Evolutionary conservation across 1,140 invertebrate genomes (phyloP), one percentile per base, ranked within the genome.

Genomic region (Eufriesea mexicana): DNA sequence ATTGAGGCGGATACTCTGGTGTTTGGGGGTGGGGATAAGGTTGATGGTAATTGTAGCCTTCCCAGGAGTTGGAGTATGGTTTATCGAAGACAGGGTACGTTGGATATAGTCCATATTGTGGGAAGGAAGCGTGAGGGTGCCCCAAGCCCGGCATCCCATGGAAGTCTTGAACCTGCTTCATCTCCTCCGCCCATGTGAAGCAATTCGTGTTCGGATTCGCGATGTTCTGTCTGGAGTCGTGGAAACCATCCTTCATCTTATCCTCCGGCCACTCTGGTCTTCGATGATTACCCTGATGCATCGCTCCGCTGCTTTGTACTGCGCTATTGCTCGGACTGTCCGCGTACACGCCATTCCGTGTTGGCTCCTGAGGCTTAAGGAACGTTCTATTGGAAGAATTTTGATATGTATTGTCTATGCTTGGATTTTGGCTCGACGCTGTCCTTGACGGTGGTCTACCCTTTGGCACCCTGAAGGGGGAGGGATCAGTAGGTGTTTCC

Each of bases 361-460:
- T 90, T 0, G 92, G 92, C 45, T 94, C 93, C n/a, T 93, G 92
- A 20, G 94, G 94, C 59, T 94, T 94, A 2, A 94, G 75, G 71
- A 93, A 94, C 10, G 94, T 93, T 81, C 91, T 92, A 28, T 72
- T 59, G 51, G 92, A 89, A 35, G 90, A 84, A 79, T 89, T 91
- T 70, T 92, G 91, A 67, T 89, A 91, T n/a, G 84, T 86, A 47
- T 80, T 89, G 23, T 93, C 93, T 14, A 84, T 18, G 5, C 84
- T 76, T 57, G 85, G 76, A 70, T 91, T 92, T 49, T 93, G 93
- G 83, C 81, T 91, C 1, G 90, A 89, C 25, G 90, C 89, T 4
- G 95, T 95, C 76, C 96, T 93, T 1, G 96, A 96, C 16, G 96
- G 96, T 35, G 96, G 96, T 87, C 96, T 94, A 6, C 96, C 96